Base-by-base conservation (phyloP, 2,797 vertebrate genomes). In the Oreochromis grahami region DNA sequence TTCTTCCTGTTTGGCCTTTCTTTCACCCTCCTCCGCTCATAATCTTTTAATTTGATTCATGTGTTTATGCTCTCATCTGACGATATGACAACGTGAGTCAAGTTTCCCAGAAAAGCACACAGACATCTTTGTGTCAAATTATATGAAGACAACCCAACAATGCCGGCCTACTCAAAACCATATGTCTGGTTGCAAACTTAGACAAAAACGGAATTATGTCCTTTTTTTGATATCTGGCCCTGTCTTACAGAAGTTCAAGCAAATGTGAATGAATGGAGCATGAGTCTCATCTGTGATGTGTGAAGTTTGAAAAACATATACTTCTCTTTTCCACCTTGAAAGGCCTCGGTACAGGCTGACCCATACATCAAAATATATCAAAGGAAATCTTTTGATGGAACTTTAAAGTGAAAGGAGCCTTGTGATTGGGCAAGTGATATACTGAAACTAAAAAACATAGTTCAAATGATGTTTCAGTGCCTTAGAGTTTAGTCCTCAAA, bases 361-460 rank as follows among this genome's bases (percentile, higher is more conserved):
- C 92, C 92, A 90, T 91, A 90, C 92, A 92, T 94, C 91, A 91
- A 83, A 92, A 90, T 90, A 83, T 92, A 93, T 93, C 91, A 93
- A 94, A 94, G 92, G 87, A 84, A 92, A 79, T 72, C 90, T 92
- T 95, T 94, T 94, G 93, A 95, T 92, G 83, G 92, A 93, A 93
- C 90, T 94, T 93, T 89, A 93, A 95, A 94, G 94, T 92, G 89
- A 92, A 90, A 84, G 92, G 79, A 91, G 90, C 74, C 32, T n/a
- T 91, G 83, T 92, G 93, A 94, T 93, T 94, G 90, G 89, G 65
- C 90, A 89, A 93, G 86, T 87, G 92, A 92, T 92, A 91, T 86
- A 87, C 80, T 84, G 90, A 88, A 92, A 86, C 84, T 76, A 85
- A 88, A 89, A 89, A 90, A 92, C 83, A 91, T 79, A 81, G 91